Evolutionary conservation across 2,797 vertebrate species (phyloP).

Genomic region (Eurystomus glaucurus): DNA sequence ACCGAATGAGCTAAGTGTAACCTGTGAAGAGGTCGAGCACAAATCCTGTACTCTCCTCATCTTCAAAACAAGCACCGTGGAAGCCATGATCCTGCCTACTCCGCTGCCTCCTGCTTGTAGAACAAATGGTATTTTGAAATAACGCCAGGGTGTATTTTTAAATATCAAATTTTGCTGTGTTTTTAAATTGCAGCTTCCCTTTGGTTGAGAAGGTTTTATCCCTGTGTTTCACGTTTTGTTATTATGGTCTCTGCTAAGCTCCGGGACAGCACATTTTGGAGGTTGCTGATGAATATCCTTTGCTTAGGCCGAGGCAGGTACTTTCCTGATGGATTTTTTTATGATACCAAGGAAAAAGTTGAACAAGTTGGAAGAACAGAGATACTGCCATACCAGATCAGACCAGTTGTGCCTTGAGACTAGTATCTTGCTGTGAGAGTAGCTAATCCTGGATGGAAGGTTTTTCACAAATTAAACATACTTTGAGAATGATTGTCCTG

Average conservation of each 20-base stretch:
- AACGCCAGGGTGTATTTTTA: constrained; percentile 60
- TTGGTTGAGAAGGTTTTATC: constrained; percentile 36
- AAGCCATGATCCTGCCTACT: not conserved
- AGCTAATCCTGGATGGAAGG: not conserved
- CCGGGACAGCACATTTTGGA: constrained; percentile 19
- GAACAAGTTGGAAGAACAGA: not conserved
- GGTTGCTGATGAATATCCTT: not conserved
- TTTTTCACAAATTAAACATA: constrained; percentile 17
- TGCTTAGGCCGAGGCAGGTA: constrained; percentile 23
- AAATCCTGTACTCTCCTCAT: not conserved
- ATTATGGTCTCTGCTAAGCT: constrained; percentile 22
- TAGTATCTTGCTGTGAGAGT: not conserved
- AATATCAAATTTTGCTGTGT: constrained; percentile 71
- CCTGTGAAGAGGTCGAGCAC: constrained; percentile 15
- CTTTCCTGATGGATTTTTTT: not conserved
- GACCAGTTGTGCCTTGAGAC: not conserved
- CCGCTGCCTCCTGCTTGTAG: not conserved
- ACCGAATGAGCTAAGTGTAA: constrained; percentile 25
- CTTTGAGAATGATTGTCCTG: constrained; percentile 3
- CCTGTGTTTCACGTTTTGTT: constrained; percentile 24
- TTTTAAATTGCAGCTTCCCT: constrained; percentile 63
- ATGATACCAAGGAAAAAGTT: not conserved
- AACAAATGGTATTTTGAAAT: constrained; percentile 61
- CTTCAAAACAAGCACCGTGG: not conserved
- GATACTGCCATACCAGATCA: not conserved